Percentiles rank a stretch among this genome's conserved stretches.
Evolutionary conservation across 1,140 invertebrate genomes (phyloP).

Genomic region (Drosophila simulans): DNA sequence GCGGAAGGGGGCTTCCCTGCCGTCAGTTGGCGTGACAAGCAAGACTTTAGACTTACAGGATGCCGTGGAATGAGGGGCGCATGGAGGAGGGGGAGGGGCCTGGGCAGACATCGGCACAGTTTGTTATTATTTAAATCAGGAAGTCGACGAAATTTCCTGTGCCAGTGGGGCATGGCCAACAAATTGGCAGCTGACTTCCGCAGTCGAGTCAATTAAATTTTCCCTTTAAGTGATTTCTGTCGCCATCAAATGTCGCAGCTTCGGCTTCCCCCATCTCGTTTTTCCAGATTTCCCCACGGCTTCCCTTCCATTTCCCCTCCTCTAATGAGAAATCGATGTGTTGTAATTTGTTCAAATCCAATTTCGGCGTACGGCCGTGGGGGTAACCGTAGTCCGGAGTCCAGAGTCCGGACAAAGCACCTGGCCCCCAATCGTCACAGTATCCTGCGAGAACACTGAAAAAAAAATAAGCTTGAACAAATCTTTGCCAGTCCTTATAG

Average conservation of each 20-base stretch:
- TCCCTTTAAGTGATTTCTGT: constrained; percentile 79
- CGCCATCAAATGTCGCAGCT: constrained; percentile 70
- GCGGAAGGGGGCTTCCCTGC: constrained; percentile 15
- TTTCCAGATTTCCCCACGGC: neutral
- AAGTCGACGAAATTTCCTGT: constrained; percentile 82
- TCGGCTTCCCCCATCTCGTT: neutral
- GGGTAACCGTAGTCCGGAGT: constrained; percentile 24
- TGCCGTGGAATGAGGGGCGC: neutral
- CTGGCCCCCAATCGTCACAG: constrained; percentile 53
- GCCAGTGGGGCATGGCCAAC: constrained; percentile 67
- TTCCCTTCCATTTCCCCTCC: neutral
- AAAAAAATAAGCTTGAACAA: neutral
- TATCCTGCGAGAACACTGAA: constrained; percentile 5
- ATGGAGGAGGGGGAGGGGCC: neutral
- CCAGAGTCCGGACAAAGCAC: constrained; percentile 35
- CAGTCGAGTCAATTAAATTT: constrained; percentile 78
- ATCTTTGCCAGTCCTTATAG: neutral
- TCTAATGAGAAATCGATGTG: constrained; percentile 80
- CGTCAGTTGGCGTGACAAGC: constrained; percentile 79
- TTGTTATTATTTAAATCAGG: constrained; percentile 84
- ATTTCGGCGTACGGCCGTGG: constrained; percentile 46
- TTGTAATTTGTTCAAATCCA: constrained; percentile 64
- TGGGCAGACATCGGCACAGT: constrained; percentile 63
- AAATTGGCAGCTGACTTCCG: constrained; percentile 71
- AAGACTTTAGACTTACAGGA: constrained; percentile 54